Evolutionary conservation across 2,888 invertebrate species (phyloP).

Genomic region (Idaea straminata): DNA sequence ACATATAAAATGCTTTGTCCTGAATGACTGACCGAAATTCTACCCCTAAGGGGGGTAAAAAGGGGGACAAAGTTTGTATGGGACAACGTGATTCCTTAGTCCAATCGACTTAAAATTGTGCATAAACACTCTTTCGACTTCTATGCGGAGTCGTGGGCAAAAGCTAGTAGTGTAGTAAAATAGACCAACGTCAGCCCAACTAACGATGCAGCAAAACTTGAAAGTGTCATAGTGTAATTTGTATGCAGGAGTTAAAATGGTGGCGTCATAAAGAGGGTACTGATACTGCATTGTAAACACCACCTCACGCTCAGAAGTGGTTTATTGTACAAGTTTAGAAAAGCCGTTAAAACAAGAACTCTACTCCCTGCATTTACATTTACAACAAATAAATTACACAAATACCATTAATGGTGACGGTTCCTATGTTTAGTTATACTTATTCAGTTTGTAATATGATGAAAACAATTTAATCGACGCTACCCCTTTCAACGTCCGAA

Average conservation of each 20-base stretch:
- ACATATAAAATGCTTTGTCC: too few species aligned
- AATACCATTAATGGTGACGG: neutral
- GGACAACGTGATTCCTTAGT: too few species aligned
- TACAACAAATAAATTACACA: neutral
- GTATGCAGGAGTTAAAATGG: constrained; percentile 57
- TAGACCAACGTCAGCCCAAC: constrained; percentile 41
- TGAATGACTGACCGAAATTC: too few species aligned
- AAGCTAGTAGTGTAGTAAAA: constrained; percentile 4
- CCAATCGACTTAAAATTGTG: too few species aligned
- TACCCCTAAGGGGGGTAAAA: too few species aligned
- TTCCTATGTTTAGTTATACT: constrained; percentile 3
- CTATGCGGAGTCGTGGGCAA: too few species aligned
- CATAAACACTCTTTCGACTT: too few species aligned
- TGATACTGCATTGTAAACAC: constrained; percentile 61
- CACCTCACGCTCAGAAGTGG: constrained; percentile 45
- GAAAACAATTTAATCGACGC: constrained; percentile 20
- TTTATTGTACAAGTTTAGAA: constrained; percentile 46
- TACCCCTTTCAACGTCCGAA: constrained; percentile 35
- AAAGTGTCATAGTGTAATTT: constrained; percentile 61
- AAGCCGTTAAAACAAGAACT: constrained; percentile 3
- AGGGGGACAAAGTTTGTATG: too few species aligned
- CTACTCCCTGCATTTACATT: constrained; percentile 2
- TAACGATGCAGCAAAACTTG: constrained; percentile 58
- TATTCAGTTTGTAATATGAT: constrained; percentile 14
- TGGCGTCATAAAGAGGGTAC: constrained; percentile 59